These are phyloP conservation scores for Seira ritae DNA, from an alignment of 2,888 invertebrate genomes.

Conservation along the genomic window DNA sequence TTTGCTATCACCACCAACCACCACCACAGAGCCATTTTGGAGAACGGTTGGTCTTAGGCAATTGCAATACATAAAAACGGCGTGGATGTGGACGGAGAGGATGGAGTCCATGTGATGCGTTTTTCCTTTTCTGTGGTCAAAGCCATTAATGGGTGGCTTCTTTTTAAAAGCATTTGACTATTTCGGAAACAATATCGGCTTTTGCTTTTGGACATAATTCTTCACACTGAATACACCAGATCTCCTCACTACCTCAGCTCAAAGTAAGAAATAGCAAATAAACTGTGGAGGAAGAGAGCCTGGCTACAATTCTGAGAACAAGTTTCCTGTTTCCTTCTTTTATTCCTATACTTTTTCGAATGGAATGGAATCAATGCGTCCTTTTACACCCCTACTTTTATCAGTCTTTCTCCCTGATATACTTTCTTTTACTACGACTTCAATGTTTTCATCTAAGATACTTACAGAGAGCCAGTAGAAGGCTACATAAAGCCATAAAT, in stretches of 20 bases:
- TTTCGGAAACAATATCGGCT: slow-evolving; percentile 74
- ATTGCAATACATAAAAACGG: slow-evolving; percentile 16
- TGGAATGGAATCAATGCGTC: slow-evolving; percentile 17
- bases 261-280: too few species aligned
- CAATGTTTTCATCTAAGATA: not conserved
- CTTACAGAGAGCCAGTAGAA: not conserved
- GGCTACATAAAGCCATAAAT: slow-evolving; percentile 37
- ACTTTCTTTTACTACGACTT: not conserved
- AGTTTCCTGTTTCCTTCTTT: slow-evolving; percentile 20
- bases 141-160: slow-evolving; percentile 73
- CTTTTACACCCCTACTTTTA: not conserved
- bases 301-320: not conserved
- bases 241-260: slow-evolving; percentile 31
- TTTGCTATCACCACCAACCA: slow-evolving; percentile 3
- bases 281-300: not conserved
- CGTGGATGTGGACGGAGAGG: slow-evolving; percentile 20
- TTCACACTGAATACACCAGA: slow-evolving; percentile 37
- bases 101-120: slow-evolving; percentile 50
- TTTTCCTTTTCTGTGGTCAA: slow-evolving; percentile 61
- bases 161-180: slow-evolving; percentile 74
- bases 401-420: not conserved
- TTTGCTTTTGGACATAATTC: slow-evolving; percentile 68
- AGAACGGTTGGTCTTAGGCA: not conserved
- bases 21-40: not conserved
- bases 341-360: slow-evolving; percentile 20